Evolutionary conservation across 1,140 invertebrate genomes (phyloP).

Genomic region (Achroia grisella): DNA sequence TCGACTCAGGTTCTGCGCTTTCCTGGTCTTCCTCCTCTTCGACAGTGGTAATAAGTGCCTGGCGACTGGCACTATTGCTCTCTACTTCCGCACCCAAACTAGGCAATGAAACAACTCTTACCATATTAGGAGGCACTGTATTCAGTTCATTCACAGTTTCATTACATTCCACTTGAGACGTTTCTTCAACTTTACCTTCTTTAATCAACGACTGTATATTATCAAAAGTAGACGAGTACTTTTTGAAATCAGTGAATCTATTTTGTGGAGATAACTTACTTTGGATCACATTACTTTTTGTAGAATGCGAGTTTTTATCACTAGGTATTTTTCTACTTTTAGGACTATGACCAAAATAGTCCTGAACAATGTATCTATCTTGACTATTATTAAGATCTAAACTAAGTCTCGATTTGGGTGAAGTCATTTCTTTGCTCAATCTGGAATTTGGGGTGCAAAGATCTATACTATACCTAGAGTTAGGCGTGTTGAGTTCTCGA

Average conservation of each 20-base stretch:
- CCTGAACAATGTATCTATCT: conserved; percentile 70
- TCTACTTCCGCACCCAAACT: conserved; percentile 74
- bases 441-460: conserved; percentile 73
- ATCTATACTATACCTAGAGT: conserved; percentile 77
- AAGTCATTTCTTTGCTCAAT: conserved; percentile 74
- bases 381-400: conserved; percentile 74
- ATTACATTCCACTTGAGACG: conserved; percentile 56
- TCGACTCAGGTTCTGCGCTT: conserved; percentile 66
- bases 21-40: conserved; percentile 79
- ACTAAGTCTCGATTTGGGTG: conserved; percentile 75
- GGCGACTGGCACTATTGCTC: conserved; percentile 47
- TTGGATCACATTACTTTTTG: conserved; percentile 52
- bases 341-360: conserved; percentile 70
- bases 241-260: conserved; percentile 76
- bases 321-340: conserved; percentile 66
- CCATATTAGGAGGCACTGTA: conserved; percentile 75
- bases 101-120: conserved; percentile 80
- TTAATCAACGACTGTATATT: conserved; percentile 84
- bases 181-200: conserved; percentile 76
- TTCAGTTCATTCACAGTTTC: conserved; percentile 72
- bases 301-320: conserved; percentile 41
- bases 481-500: conserved; percentile 74
- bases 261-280: conserved; percentile 71
- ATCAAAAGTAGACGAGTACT: conserved; percentile 85
- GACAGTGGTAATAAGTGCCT: conserved; percentile 72